Base-by-base conservation (phyloP, 2,113 vertebrate genomes). In the Brachyhypopomus occidentalis region DNA sequence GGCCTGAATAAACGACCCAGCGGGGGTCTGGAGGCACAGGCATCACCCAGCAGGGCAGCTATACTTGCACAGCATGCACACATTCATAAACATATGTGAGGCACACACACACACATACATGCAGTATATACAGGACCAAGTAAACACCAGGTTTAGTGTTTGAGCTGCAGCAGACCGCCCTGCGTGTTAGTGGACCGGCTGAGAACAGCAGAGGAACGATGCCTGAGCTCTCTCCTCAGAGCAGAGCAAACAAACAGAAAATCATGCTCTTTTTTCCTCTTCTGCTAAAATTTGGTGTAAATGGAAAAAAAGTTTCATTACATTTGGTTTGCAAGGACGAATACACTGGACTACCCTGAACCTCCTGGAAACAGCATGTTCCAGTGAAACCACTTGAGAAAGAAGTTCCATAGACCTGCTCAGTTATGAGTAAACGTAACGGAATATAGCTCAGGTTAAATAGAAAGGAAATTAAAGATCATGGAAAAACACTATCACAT, bases 41-140 rank as follows among this genome's bases (percentile, higher is more conserved):
- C 63, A 41, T 5, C 5, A 36, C 22, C 8, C 62, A 75, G 30
- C 27, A 69, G 30, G 23, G 75, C 64, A 69, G 27, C n/a, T 14
- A n/a, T 45, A 17, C 63, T 30, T 27, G 62, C 4, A 64, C 11
- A 22, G 55, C 8, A 56, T 67, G 56, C 55, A 80, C 62, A 79
- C 71, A 19, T 45, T 41, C 17, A 60, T 60, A 55, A 30, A 30
- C 30, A 30, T 30, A 30, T 30, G 30, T 30, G 30, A 30, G 30
- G 56, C 55, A 80, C 62, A 79, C 8, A 56, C 58, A 79, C 8
- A 56, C 58, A 79, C 71, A 19, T 45, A 59, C 17, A 60, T 60
- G 34, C 8, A 71, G 59, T 22, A 67, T 70, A 59, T 78, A 79
- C 22, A 60, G 27, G 17, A 23, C 22, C 27, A 55, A 67, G 14